Base-by-base conservation (phyloP, 2,113 vertebrate species). In the Rana temporaria region DNA sequence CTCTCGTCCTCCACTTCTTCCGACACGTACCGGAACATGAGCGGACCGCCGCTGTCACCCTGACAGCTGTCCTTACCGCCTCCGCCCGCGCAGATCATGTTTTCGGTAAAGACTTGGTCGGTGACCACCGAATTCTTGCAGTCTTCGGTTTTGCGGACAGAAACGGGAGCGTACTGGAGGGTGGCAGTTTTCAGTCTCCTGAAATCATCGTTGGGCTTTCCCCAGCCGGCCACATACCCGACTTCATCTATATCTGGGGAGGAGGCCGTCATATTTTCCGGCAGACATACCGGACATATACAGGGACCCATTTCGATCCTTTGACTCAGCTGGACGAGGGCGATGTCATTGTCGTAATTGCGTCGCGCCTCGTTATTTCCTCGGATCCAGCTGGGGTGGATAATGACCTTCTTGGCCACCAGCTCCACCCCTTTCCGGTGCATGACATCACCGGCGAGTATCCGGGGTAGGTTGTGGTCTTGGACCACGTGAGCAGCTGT, bases 31-130 rank as follows among this genome's bases (percentile, higher is more conserved):
- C 63, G 84, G 65, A 94, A 82, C 32, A 93, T 87, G 4, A 96
- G 92, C 8, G 96, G 94, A 4, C 97, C 94, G 0, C 98, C 97
- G 0, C 96, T 96, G 20, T 99, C 98, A 19, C 94, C 91, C 0
- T 75, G 0, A 68, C 97, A 99, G 84, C 95, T 97, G 85, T 99
- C 98, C 22, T 86, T 88, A 0, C 88, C 89, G 0, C 0, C 0
- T 60, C 52, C 86, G 0, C 97, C 97, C 7, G 96, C 97, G 87
- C 97, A 99, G 86, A 99, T 91, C 97, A 99, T 97, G 78, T 98
- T 99, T 1, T 91, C 18, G 0, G 95, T 97, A 87, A 95, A 93
- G 0, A 1, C 4, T 3, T 87, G 88, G 9, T 14, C 11, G 0
- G 63, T 30, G 56, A 65, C 59, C 0, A 74, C 87, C 53, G 87